Conservation (phyloP, 2,113 vertebrate genomes). For the Poicephalus meyeri region DNA sequence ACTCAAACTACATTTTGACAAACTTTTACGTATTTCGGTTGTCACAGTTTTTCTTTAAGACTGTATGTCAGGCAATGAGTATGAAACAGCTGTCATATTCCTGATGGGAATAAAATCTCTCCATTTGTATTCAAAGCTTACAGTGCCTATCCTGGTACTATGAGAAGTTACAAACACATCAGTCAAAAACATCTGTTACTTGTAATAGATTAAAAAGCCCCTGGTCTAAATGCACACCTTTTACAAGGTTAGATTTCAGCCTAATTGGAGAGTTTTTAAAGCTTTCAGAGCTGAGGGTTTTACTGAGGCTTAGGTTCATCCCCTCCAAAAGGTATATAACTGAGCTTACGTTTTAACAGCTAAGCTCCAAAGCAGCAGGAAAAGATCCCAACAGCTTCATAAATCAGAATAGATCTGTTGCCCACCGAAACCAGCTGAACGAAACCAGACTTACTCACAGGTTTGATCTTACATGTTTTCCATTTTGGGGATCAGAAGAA, state of each 20-base stretch:
- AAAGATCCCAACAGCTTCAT: background rate
- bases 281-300: background rate
- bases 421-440: background rate
- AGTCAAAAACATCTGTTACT: conserved; percentile 11
- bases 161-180: background rate
- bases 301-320: background rate
- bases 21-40: background rate
- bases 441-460: background rate
- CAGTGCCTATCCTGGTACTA: background rate
- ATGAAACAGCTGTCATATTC: background rate
- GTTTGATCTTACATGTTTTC: background rate
- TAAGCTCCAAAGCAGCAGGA: background rate
- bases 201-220: background rate
- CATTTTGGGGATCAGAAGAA: background rate
- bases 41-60: background rate
- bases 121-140: conserved; percentile 33
- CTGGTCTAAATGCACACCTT: background rate
- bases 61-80: background rate
- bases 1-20: background rate
- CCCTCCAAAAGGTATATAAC: background rate
- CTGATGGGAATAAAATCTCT: background rate
- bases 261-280: background rate
- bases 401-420: background rate
- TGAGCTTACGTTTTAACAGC: background rate
- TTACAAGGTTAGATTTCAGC: background rate